Percentiles rank a stretch among this genome's conserved stretches.
phyloP scores from a whole-genome alignment of 2,797 vertebrate genomes.

The Micrastur ruficollis region DNA sequence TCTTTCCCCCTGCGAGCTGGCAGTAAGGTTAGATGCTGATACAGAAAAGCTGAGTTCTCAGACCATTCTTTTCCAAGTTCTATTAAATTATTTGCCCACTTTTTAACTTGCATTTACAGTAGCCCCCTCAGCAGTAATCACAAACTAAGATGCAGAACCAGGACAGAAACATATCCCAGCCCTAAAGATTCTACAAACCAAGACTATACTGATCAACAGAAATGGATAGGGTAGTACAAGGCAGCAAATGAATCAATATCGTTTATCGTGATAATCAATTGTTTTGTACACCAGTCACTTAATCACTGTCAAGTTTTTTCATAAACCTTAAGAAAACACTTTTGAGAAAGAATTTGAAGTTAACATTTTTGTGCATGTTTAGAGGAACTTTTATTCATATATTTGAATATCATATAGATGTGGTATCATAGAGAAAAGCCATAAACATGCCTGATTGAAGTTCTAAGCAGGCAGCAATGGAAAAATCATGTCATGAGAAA shows the following conservation, averaged over 20 bases:
- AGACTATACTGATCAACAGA: not conserved
- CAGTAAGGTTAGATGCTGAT: not conserved
- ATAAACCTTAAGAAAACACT: not conserved
- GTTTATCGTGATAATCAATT: not conserved
- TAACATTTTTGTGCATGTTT: not conserved
- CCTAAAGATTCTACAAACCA: not conserved
- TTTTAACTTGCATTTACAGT: not conserved
- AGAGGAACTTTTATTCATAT: not conserved
- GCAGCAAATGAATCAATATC: not conserved
- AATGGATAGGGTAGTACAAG: not conserved
- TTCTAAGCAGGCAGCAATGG: not conserved
- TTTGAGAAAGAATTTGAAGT: not conserved
- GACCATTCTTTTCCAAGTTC: not conserved
- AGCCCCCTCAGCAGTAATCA: not conserved
- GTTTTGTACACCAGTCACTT: not conserved
- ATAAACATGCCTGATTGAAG: not conserved
- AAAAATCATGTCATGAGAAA: not conserved
- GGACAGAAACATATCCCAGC: not conserved
- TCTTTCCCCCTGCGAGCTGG: fast-evolving
- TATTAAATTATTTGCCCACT: not conserved
- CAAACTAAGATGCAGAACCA: not conserved
- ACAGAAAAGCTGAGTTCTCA: not conserved
- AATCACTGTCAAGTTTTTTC: not conserved
- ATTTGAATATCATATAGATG: not conserved
- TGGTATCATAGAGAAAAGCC: not conserved